phyloP scores from a whole-genome alignment of 2,888 invertebrate species.

The Encarsia formosa region DNA sequence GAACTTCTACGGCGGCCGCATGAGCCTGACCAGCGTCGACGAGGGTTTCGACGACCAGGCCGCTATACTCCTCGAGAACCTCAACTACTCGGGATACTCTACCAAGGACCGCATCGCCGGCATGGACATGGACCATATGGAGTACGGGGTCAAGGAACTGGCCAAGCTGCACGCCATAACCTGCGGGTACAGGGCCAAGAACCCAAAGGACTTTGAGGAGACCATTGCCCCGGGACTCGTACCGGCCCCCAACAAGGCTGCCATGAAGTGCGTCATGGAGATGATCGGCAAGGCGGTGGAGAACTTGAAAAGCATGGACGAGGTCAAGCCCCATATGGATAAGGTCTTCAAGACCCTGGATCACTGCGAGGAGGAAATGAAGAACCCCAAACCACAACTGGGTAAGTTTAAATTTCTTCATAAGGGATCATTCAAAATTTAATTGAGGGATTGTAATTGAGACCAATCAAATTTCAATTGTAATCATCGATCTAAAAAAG shows the following conservation, averaged over 20 bases:
- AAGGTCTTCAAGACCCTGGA: slow-evolving; percentile 38
- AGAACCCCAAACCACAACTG: slow-evolving; percentile 4
- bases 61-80: slow-evolving; percentile 44
- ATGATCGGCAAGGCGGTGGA: slow-evolving; percentile 38
- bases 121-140: slow-evolving; percentile 38
- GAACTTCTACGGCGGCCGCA: slow-evolving; percentile 41
- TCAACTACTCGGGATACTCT: slow-evolving; percentile 39
- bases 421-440: too few species aligned
- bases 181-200: slow-evolving; percentile 39
- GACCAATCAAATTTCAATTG: too few species aligned
- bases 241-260: slow-evolving; percentile 30
- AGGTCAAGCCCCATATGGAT: slow-evolving; percentile 34
- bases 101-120: slow-evolving; percentile 42
- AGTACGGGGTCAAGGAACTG: slow-evolving; percentile 39
- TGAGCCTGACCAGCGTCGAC: slow-evolving; percentile 23
- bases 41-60: slow-evolving; percentile 43
- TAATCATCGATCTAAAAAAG: too few species aligned
- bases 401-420: too few species aligned
- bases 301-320: slow-evolving; percentile 35
- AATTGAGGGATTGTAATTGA: too few species aligned
- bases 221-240: slow-evolving; percentile 33
- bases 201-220: slow-evolving; percentile 39
- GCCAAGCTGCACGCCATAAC: slow-evolving; percentile 43
- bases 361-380: slow-evolving; percentile 12
- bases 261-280: slow-evolving; percentile 34